These are phyloP conservation scores for Shargacucullia verbasci DNA, from an alignment of 2,888 invertebrate species.

Conservation along the genomic window DNA sequence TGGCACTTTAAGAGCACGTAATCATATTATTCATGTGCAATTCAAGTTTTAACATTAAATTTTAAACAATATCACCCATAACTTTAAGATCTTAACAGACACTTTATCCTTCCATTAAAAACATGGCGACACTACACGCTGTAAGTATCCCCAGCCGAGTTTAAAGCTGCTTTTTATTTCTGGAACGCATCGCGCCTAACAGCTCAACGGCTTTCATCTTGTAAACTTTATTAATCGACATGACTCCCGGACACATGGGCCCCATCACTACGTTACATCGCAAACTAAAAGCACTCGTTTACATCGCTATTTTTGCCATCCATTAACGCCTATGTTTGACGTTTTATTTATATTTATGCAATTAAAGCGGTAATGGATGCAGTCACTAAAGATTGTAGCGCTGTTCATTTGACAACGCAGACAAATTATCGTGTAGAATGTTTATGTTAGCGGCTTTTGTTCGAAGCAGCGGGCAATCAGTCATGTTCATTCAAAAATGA, in stretches of 20 bases:
- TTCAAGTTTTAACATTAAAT: no score
- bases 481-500: conserved; percentile 83
- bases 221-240: conserved; percentile 88
- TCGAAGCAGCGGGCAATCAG: conserved; percentile 81
- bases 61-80: no score
- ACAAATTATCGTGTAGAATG: conserved; percentile 76
- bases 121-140: conserved; percentile 59
- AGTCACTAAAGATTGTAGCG: conserved; percentile 16
- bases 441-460: conserved; percentile 81
- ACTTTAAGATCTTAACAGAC: no score
- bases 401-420: conserved; percentile 53
- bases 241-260: conserved; percentile 79
- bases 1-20: no score
- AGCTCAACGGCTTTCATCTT: conserved; percentile 87
- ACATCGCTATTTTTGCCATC: conserved; percentile 43
- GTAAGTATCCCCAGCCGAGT: conserved; percentile 83
- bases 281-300: conserved; percentile 25
- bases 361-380: conserved; percentile 52
- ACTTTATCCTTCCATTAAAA: conserved; percentile 38
- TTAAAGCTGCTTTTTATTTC: conserved; percentile 85
- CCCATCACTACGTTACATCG: conserved; percentile 59
- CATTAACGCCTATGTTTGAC: conserved; percentile 52
- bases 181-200: conserved; percentile 83
- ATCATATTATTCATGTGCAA: no score
- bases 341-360: neutral